These are phyloP conservation scores for Deladenus siricidicola DNA, from an alignment of 2,888 invertebrate genomes.

Conservation along the genomic window DNA sequence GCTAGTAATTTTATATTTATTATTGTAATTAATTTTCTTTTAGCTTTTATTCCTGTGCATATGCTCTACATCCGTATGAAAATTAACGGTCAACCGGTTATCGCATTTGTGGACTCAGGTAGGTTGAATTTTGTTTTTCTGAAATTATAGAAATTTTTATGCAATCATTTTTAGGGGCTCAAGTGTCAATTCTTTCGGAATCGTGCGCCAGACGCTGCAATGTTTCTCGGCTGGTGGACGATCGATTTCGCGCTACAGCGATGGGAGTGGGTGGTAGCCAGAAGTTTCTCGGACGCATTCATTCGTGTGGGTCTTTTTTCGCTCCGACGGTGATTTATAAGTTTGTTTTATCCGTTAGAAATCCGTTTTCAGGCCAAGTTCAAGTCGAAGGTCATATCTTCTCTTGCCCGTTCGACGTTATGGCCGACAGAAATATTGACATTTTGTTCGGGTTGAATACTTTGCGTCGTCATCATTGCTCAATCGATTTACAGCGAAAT, in stretches of 20 bases:
- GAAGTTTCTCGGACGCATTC: conserved; percentile 87
- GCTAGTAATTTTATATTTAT: too few species aligned
- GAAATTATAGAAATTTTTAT: background rate
- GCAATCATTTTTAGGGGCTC: conserved; percentile 65
- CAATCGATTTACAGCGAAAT: conserved; percentile 80
- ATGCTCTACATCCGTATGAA: conserved; percentile 95
- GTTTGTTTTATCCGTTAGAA: background rate
- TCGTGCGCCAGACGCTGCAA: conserved; percentile 67
- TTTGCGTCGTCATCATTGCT: conserved; percentile 68
- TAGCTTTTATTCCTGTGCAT: conserved; percentile 78
- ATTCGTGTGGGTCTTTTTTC: conserved; percentile 65
- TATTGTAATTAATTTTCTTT: too few species aligned
- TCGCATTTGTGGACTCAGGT: conserved; percentile 96
- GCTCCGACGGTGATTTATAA: background rate
- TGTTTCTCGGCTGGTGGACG: conserved; percentile 42
- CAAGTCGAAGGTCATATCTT: conserved; percentile 87
- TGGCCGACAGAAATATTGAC: conserved; percentile 95
- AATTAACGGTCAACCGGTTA: conserved; percentile 90
- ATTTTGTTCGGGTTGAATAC: conserved; percentile 94
- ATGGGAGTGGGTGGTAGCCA: conserved; percentile 94
- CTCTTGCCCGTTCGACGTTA: conserved; percentile 88
- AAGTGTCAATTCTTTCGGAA: conserved; percentile 95
- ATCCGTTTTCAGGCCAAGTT: conserved; percentile 63
- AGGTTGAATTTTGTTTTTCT: background rate
- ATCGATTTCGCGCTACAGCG: conserved; percentile 11